Evolutionary conservation across 2,113 vertebrate species (phyloP).

Genomic region (Blennius ocellaris): DNA sequence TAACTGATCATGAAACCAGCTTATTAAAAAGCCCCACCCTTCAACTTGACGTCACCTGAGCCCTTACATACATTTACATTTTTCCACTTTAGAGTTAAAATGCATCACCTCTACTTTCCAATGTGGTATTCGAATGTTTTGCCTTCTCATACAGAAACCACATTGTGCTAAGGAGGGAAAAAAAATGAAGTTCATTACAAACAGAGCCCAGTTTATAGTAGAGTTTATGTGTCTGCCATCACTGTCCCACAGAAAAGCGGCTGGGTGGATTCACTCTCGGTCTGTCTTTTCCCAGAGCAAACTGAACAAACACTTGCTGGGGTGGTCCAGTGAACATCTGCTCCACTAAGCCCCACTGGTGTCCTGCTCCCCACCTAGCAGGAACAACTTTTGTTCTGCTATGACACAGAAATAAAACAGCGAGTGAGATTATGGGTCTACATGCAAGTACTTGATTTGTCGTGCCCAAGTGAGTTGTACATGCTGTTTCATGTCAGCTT

Average conservation of each 20-base stretch:
- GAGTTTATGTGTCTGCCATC: constrained; percentile 52
- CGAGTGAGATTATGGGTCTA: constrained; percentile 7
- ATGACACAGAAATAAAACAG: constrained; percentile 35
- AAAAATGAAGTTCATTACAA: constrained; percentile 56
- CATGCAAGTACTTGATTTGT: constrained; percentile 3
- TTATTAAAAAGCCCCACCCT: constrained; percentile 56
- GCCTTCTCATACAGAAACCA: constrained; percentile 36
- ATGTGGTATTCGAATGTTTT: constrained; percentile 18
- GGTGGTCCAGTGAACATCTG: constrained; percentile 80
- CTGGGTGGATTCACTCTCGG: constrained; percentile 48
- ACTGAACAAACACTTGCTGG: constrained; percentile 64
- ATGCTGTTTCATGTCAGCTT: constrained; percentile 6
- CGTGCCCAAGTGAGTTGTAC: not conserved
- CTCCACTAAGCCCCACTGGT: constrained; percentile 40
- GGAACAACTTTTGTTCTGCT: constrained; percentile 38
- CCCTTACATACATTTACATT: constrained; percentile 48
- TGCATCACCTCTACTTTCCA: constrained; percentile 58
- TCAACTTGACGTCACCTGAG: constrained; percentile 53
- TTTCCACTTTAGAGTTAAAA: constrained; percentile 62
- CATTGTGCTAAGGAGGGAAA: constrained; percentile 28
- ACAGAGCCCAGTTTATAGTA: constrained; percentile 33
- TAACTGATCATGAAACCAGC: constrained; percentile 29
- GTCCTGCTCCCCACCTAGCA: constrained; percentile 25
- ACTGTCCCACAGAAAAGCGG: constrained; percentile 22
- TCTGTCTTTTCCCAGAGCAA: constrained; percentile 57